Conservation (phyloP, 2,113 vertebrate genomes). For the Hoplias malabaricus region DNA sequence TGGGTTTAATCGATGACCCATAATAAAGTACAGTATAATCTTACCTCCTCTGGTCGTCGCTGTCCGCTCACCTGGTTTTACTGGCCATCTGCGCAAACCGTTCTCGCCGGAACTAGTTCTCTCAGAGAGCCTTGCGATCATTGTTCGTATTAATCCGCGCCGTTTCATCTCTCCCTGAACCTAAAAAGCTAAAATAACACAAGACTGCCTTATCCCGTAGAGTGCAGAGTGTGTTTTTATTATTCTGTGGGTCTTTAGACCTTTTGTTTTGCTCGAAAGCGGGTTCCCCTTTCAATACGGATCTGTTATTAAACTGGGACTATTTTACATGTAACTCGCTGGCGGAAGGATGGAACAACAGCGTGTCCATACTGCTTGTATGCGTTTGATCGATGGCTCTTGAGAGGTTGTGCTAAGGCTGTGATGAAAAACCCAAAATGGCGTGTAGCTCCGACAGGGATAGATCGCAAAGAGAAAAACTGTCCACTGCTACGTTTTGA, state of each 20-base stretch:
- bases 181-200: slow-evolving; percentile 25
- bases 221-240: background rate
- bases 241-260: background rate
- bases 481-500: background rate
- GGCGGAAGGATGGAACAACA: slow-evolving; percentile 31
- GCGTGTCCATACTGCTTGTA: slow-evolving; percentile 18
- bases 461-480: slow-evolving; percentile 50
- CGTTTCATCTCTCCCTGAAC: slow-evolving; percentile 26
- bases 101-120: slow-evolving; percentile 44
- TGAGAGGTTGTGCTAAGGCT: slow-evolving; percentile 65
- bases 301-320: slow-evolving; percentile 1
- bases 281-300: background rate
- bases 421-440: slow-evolving; percentile 76
- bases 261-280: background rate
- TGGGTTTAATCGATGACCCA: no score
- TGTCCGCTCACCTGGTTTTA: slow-evolving; percentile 6
- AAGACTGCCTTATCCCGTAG: no score
- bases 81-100: slow-evolving; percentile 39
- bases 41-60: slow-evolving; percentile 26
- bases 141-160: slow-evolving; percentile 45
- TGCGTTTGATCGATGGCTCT: slow-evolving; percentile 44
- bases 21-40: background rate
- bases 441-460: slow-evolving; percentile 73
- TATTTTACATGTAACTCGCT: slow-evolving; percentile 33
- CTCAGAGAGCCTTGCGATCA: slow-evolving; percentile 25